phyloP scores from a whole-genome alignment of 2,888 invertebrate species.

The Zaprionus obscuricornis region DNA sequence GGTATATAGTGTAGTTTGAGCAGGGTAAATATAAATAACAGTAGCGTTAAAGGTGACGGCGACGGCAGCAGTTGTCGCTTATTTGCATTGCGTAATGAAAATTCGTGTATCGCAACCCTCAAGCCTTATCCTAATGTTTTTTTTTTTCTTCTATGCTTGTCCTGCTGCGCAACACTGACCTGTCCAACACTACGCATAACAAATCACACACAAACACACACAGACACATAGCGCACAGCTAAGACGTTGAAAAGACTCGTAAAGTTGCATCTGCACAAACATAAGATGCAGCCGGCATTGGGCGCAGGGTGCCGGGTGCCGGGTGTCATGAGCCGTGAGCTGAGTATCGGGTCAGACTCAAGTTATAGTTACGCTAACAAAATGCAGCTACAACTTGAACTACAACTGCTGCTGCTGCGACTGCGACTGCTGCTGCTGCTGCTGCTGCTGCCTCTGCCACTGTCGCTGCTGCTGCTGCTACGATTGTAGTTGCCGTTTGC shows the following conservation, averaged over 20 bases:
- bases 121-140: constrained; percentile 2
- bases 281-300: constrained; percentile 60
- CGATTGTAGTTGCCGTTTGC: constrained; percentile 21
- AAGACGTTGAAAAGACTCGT: constrained; percentile 27
- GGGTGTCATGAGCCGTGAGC: no score
- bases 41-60: no score
- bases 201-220: constrained; percentile 6
- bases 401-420: constrained; percentile 2
- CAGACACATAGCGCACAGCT: background rate
- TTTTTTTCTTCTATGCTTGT: constrained; percentile 22
- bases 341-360: no score
- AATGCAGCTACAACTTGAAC: background rate
- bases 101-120: constrained; percentile 41
- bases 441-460: background rate
- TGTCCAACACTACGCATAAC: constrained; percentile 51
- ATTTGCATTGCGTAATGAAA: constrained; percentile 77
- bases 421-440: constrained; percentile 18
- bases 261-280: constrained; percentile 72
- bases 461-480: constrained; percentile 4
- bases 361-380: no score
- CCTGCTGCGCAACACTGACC: constrained; percentile 59
- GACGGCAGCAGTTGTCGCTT: constrained; percentile 30
- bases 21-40: background rate
- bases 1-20: background rate
- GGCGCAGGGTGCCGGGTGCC: background rate